Conservation (phyloP, 37 sponge, comb jelly and placozoan species). For the Tethya wilhelma region DNA sequence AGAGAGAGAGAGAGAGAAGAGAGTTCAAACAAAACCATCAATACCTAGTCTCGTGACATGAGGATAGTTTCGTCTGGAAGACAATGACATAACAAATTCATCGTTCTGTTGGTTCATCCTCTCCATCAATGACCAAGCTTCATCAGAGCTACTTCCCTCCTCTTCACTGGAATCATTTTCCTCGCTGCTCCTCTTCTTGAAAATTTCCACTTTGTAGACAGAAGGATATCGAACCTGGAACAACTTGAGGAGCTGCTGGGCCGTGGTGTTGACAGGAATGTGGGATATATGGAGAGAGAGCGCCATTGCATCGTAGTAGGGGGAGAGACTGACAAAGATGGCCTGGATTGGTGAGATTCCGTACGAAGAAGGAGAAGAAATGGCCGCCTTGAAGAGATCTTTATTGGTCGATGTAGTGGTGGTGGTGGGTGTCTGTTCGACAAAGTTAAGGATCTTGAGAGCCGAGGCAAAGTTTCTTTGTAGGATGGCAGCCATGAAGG, state of each 20-base stretch:
- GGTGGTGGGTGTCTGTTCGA: constrained; percentile 19
- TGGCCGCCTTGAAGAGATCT: constrained; percentile 15
- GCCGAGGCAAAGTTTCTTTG: constrained; percentile 72
- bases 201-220: constrained; percentile 64
- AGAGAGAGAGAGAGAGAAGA: constrained; percentile 6
- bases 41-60: too few species aligned
- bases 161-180: constrained; percentile 21
- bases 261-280: constrained; percentile 56
- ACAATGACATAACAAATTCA: too few species aligned
- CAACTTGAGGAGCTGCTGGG: constrained; percentile 69
- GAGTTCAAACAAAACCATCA: background rate
- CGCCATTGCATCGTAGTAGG: constrained; percentile 17
- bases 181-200: constrained; percentile 2
- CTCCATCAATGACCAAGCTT: constrained; percentile 14
- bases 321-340: constrained; percentile 42
- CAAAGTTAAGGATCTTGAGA: constrained; percentile 53
- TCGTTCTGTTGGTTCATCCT: too few species aligned
- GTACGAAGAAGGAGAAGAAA: background rate
- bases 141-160: constrained; percentile 12
- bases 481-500: constrained; percentile 65
- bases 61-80: too few species aligned
- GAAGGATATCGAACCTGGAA: constrained; percentile 71
- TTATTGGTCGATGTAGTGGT: too few species aligned
- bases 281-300: constrained; percentile 40
- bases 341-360: constrained; percentile 57